Base-by-base conservation (phyloP, 30 jellyfish, hydroid and myxozoan genomes). In the Clytia hemisphaerica region DNA sequence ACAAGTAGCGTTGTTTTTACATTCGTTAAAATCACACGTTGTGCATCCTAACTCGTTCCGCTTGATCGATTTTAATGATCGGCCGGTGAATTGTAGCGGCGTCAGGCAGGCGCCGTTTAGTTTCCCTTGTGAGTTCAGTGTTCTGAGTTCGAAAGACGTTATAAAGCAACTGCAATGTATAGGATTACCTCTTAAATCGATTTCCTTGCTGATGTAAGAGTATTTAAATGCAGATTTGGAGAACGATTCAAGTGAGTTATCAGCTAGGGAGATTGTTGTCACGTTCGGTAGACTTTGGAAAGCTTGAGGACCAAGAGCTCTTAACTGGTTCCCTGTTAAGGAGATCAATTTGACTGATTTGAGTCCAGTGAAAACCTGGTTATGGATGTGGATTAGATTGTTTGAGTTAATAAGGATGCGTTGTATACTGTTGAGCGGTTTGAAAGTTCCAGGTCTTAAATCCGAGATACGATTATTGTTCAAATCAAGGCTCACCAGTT, bases 11-110 rank as follows among this genome's bases (percentile, higher is more conserved):
- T 57, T 57, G 53, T 57, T 57, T 21, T 57, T 28, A 31, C 70
- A 57, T 21, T 57, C 55, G 42, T 57, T 14, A 31, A 57, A 57
- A 57, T 57, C 42, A 31, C 70, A 57, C 70, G 70, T 57, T 10
- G 70, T 57, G 53, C 70, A 57, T 31, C 30, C 30, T 12, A 57
- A 32, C 30, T 57, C 70, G 7, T 37, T n/a, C 32, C 70, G 5
- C 25, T 37, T 57, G 44, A 57, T 22, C 53, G 70, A 3, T 7
- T 9, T 22, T 37, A 57, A 21, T 7, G 7, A 44, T 6, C 70
- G 36, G 38, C 42, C 70, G 25, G 4, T 57, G 7, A 57, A 24
- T 6, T 6, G 16, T 31, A 21, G 19, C 25, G 70, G 70, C 7
- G 70, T 21, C 14, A 44, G 5, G 16, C 70, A 57, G 19, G 70